These are phyloP conservation scores for Brachypteracias leptosomus DNA, from an alignment of 2,113 vertebrate species.

Conservation along the genomic window DNA sequence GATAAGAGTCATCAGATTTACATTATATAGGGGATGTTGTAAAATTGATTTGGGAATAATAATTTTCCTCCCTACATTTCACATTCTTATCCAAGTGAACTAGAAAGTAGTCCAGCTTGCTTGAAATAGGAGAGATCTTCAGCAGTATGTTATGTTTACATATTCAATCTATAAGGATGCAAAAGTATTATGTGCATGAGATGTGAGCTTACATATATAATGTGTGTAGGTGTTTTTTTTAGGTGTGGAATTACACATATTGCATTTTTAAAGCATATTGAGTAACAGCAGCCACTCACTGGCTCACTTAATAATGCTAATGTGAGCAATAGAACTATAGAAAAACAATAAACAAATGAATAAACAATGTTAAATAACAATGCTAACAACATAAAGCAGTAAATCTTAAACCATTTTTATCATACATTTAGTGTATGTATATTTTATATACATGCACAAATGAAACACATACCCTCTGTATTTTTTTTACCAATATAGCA, in stretches of 20 bases:
- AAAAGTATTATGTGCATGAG: not conserved
- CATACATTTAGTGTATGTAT: fast-evolving
- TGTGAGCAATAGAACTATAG: not conserved
- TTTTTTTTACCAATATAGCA: not conserved
- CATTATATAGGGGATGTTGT: fast-evolving
- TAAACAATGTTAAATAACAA: not conserved
- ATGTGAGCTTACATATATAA: not conserved
- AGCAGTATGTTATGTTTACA: not conserved
- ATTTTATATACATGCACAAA: fast-evolving
- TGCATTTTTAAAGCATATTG: not conserved
- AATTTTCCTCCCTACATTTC: not conserved
- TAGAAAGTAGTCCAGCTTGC: not conserved
- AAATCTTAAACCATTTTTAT: not conserved
- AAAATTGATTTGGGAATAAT: not conserved
- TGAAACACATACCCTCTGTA: not conserved
- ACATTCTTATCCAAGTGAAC: not conserved
- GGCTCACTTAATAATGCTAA: not conserved
- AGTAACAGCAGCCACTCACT: not conserved
- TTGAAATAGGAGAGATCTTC: not conserved
- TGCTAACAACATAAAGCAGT: not conserved
- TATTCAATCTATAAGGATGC: not conserved
- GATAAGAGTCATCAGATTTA: not conserved
- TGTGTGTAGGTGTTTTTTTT: not conserved
- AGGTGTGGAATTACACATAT: not conserved
- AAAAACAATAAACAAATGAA: not conserved